Evolutionary conservation across 2,888 invertebrate species (phyloP).

Genomic region (Keiferia lycopersicella): DNA sequence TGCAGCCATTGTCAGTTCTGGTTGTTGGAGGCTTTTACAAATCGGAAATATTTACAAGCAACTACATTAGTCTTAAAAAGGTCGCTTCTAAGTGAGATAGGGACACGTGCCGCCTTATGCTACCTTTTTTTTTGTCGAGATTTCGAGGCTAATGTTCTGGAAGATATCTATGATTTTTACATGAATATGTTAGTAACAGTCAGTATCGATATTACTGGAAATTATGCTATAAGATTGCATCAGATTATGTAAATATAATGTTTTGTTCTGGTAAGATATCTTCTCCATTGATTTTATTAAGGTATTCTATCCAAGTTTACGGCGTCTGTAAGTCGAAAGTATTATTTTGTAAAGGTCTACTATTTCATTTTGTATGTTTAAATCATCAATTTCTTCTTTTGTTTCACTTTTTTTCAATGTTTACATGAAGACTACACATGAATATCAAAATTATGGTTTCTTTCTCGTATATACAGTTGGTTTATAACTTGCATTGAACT

Average conservation of each 20-base stretch:
- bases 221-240: constrained; percentile 9
- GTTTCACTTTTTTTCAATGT: not conserved
- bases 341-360: no score
- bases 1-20: constrained; percentile 60
- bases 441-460: no score
- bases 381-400: not conserved
- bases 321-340: no score
- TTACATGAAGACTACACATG: no score
- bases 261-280: not conserved
- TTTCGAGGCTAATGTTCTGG: not conserved
- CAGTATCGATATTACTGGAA: not conserved
- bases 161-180: not conserved
- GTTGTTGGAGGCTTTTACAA: constrained; percentile 16
- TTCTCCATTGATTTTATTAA: no score
- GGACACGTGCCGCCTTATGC: not conserved
- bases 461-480: not conserved
- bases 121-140: not conserved
- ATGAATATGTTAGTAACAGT: not conserved
- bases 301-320: no score
- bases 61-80: not conserved
- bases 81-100: not conserved
- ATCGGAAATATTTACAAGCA: constrained; percentile 5
- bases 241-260: not conserved
- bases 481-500: not conserved
- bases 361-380: no score